phyloP scores from a whole-genome alignment of 2,888 invertebrate genomes.

The Protonemura montana region DNA sequence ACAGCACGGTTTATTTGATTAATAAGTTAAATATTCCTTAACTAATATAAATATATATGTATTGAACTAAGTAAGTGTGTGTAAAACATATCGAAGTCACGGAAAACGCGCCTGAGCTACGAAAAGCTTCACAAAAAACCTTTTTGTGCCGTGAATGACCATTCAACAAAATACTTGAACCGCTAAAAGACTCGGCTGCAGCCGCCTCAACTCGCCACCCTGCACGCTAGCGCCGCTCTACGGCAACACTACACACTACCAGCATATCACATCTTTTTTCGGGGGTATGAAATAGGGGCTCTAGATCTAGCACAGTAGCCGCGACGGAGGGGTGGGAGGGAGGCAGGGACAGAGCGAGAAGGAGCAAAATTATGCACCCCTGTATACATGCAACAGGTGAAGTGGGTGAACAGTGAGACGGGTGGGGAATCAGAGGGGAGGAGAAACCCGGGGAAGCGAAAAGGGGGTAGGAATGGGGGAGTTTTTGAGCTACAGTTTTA shows the following conservation, averaged over 20 bases:
- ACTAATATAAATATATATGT: too few relatives aligned
- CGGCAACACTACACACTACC: not conserved
- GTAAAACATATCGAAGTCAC: too few relatives aligned
- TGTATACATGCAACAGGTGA: constrained; percentile 18
- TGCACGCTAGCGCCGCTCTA: not conserved
- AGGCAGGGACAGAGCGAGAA: constrained; percentile 21
- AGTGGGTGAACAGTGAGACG: not conserved
- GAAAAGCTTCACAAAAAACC: too few relatives aligned
- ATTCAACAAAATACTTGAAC: too few relatives aligned
- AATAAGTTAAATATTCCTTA: too few relatives aligned
- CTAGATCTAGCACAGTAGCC: not conserved
- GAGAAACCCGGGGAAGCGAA: not conserved
- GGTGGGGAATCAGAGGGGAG: not conserved
- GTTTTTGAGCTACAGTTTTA: not conserved
- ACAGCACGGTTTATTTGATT: too few relatives aligned
- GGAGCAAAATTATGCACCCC: not conserved
- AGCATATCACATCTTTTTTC: not conserved
- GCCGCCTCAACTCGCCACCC: not conserved
- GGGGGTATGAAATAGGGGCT: not conserved
- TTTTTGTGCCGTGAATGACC: too few relatives aligned
- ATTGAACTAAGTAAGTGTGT: too few relatives aligned
- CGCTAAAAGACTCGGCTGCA: not conserved
- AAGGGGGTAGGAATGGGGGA: not conserved
- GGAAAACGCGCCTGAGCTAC: too few relatives aligned
- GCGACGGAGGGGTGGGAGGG: not conserved